These are phyloP conservation scores for Neomicropteryx cornuta DNA, from an alignment of 1,140 invertebrate species.

Conservation along the genomic window DNA sequence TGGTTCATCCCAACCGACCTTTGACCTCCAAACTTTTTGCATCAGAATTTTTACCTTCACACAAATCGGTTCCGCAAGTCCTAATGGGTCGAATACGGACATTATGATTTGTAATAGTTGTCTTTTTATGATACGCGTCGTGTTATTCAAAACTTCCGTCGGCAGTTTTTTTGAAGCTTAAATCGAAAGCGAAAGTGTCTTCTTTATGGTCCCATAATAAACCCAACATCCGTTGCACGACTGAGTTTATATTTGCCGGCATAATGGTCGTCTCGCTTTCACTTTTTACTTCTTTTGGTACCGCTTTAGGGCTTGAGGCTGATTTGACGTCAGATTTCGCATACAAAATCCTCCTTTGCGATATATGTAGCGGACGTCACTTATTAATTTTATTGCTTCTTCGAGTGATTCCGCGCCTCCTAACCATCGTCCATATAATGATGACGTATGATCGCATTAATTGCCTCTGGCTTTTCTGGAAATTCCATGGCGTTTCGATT, in stretches of 20 bases:
- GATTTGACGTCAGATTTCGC: too few relatives aligned
- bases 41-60: constrained; percentile 20
- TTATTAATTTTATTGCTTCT: constrained; percentile 12
- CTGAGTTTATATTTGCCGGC: not conserved
- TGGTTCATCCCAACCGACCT: constrained; percentile 21
- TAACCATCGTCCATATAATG: constrained; percentile 24
- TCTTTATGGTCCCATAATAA: constrained; percentile 7
- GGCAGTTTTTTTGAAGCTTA: constrained; percentile 7
- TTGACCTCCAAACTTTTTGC: constrained; percentile 21
- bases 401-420: constrained; percentile 13
- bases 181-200: constrained; percentile 9
- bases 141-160: constrained; percentile 1
- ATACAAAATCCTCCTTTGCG: constrained; percentile 11
- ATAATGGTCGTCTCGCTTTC: not conserved
- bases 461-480: constrained; percentile 10
- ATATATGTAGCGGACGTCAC: constrained; percentile 14
- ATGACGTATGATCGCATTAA: constrained; percentile 11
- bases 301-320: too few relatives aligned
- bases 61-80: constrained; percentile 18
- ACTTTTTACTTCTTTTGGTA: too few relatives aligned
- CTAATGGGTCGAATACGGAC: constrained; percentile 22
- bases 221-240: constrained; percentile 8
- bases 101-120: constrained; percentile 9
- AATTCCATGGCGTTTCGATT: constrained; percentile 16
- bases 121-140: constrained; percentile 15